Conservation (phyloP, 2,888 invertebrate genomes). For the Ctena decussata region DNA sequence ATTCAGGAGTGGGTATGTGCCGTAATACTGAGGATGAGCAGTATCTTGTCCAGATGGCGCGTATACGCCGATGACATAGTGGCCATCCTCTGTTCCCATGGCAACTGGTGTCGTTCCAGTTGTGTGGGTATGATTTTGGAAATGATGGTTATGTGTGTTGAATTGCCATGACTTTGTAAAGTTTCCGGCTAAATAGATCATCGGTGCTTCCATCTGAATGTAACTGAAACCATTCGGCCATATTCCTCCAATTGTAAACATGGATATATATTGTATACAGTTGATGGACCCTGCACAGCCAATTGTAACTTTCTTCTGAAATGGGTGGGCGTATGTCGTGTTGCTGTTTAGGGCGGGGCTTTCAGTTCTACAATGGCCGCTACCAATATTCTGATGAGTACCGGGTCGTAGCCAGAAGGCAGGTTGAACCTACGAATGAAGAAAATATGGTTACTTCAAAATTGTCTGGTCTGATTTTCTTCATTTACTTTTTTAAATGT, state of each 20-base stretch:
- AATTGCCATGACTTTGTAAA: constrained; percentile 47
- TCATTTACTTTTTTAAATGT: too few relatives aligned
- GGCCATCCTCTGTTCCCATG: constrained; percentile 47
- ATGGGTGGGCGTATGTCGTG: constrained; percentile 48
- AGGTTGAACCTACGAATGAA: constrained; percentile 50
- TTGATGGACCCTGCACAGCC: constrained; percentile 52
- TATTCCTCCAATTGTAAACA: constrained; percentile 61
- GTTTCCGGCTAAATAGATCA: constrained; percentile 59
- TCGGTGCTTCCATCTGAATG: constrained; percentile 62
- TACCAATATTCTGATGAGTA: constrained; percentile 3
- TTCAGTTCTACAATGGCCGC: constrained; percentile 28
- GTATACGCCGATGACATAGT: constrained; percentile 62
- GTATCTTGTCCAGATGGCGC: constrained; percentile 58
- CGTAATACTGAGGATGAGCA: constrained; percentile 36
- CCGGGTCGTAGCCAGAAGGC: constrained; percentile 62
- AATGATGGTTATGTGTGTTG: constrained; percentile 25
- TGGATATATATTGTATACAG: constrained; percentile 57
- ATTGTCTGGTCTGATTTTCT: too few relatives aligned
- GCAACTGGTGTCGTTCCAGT: constrained; percentile 38
- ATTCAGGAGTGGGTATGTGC: too few relatives aligned
- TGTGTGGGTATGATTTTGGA: constrained; percentile 23
- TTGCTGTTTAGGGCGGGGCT: constrained; percentile 45
- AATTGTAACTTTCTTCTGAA: constrained; percentile 61
- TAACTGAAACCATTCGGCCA: constrained; percentile 50
- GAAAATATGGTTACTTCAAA: too few relatives aligned